These are phyloP conservation scores for Pristiophorus japonicus DNA, from an alignment of 2,113 vertebrate species.

Conservation along the genomic window DNA sequence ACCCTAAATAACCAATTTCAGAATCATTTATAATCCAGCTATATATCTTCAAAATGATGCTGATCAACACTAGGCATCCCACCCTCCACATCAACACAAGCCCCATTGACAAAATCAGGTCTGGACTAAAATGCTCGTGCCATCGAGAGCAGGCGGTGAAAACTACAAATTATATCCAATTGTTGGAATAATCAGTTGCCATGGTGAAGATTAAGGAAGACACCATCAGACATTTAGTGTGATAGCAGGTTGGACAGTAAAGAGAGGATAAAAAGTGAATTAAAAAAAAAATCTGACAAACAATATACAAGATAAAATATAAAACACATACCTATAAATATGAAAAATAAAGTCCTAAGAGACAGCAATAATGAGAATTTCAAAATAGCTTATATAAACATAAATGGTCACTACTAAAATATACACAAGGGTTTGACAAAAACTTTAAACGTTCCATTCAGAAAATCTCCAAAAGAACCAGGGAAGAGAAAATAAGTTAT, in stretches of 20 bases:
- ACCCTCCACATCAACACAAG: not conserved
- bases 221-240: not conserved
- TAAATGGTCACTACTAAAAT: not conserved
- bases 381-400: not conserved
- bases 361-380: not conserved
- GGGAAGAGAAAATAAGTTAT: not conserved
- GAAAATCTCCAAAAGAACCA: not conserved
- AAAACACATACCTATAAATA: not conserved
- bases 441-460: not conserved
- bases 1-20: not conserved
- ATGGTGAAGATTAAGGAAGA: not conserved
- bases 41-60: not conserved
- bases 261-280: not conserved
- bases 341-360: not conserved
- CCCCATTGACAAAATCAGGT: not conserved
- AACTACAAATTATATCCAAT: not conserved
- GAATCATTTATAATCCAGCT: not conserved
- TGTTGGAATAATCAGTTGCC: not conserved
- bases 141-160: not conserved
- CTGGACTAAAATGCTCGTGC: not conserved
- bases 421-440: not conserved
- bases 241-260: not conserved
- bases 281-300: not conserved
- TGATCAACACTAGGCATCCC: not conserved
- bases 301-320: not conserved